Conservation (phyloP, 2,113 vertebrate species). For the Dermatemys mawii region DNA sequence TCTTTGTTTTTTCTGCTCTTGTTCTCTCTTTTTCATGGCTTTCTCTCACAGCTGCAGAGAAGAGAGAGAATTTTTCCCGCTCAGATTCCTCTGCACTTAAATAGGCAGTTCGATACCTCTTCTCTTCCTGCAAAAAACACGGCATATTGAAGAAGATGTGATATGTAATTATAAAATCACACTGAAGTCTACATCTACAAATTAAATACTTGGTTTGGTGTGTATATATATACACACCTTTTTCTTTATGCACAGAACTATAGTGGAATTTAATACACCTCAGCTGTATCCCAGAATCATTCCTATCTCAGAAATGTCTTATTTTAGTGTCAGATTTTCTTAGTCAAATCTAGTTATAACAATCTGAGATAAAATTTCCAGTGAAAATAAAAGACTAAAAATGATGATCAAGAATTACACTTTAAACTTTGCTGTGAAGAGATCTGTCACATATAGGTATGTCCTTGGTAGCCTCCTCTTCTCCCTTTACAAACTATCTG, state of each 20-base stretch:
- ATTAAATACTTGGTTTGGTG: background rate
- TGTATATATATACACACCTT: background rate
- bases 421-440: background rate
- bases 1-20: conserved; percentile 94
- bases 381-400: background rate
- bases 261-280: background rate
- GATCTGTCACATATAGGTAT: background rate
- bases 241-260: background rate
- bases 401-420: background rate
- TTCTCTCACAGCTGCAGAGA: conserved; percentile 91
- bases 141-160: background rate
- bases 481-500: background rate
- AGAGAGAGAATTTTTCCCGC: conserved; percentile 91
- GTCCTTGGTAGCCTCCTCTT: background rate
- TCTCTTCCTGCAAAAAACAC: conserved; percentile 88
- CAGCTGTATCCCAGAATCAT: background rate
- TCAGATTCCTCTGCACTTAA: conserved; percentile 86
- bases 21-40: conserved; percentile 96
- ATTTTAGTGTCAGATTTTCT: background rate
- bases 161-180: background rate
- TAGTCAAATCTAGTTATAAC: background rate
- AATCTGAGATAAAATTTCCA: background rate
- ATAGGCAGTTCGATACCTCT: conserved; percentile 83
- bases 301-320: background rate
- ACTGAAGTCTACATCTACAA: background rate